Base-by-base conservation (phyloP, 1,140 invertebrate species). In the Cotesia glomerata region DNA sequence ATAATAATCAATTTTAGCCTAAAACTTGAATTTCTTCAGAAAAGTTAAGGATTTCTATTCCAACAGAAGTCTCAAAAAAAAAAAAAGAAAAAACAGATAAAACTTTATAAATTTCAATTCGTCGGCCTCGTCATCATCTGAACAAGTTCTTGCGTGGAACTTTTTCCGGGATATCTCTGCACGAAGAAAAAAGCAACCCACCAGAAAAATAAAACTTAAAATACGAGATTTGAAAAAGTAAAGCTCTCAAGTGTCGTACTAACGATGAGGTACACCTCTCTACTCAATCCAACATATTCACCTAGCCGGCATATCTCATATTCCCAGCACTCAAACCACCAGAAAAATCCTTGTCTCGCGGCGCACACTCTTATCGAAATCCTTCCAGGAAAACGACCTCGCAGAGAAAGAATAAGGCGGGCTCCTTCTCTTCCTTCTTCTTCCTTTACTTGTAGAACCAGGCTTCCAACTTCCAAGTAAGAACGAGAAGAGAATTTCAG, bases 371-470 rank as follows among this genome's bases (percentile, higher is more conserved):
- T 81, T 80, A 81, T 81, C 80, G 75, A 79, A 80, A 77, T 80
- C 74, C 78, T 80, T 81, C 80, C 74, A 71, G 73, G 80, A 80
- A 81, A 77, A 75, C 74, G 75, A 76, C 71, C 80, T 81, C 72
- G 75, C 59, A 65, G 71, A 73, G 72, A 56, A 18, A 35, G 52
- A 45, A 45, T 45, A 45, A 45, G 39, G 39, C 39, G 7, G 8
- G 65, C 14, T 62, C 32, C 26, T 26, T 26, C 26, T 26, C 26
- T 26, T 26, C 26, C 26, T 26, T 26, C 26, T 26, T 26, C 26
- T 26, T 26, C 1, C 26, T 26, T 26, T 26, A 26, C 26, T 26
- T 26, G 26, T 26, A 26, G 26, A 26, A 26, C 26, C 26, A 26
- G 26, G 26, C 26, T 32, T 34, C 35, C 13, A 16, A 7, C 52